Conservation (phyloP, 2,888 invertebrate species). For the Drosophila quasianomalipes region DNA sequence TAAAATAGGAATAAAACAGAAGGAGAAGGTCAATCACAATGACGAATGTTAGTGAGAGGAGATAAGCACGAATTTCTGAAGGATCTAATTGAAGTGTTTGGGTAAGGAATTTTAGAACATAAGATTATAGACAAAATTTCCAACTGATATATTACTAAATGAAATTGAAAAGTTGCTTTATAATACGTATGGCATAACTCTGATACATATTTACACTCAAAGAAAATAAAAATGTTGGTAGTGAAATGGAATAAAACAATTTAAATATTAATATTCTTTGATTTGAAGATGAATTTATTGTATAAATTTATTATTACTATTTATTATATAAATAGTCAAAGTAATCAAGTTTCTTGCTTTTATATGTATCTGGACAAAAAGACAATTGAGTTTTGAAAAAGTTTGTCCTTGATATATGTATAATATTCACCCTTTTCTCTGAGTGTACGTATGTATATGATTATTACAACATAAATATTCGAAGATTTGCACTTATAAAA, state of each 20-base stretch:
- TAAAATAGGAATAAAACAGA: not conserved
- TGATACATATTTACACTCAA: not conserved
- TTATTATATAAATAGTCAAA: too few species aligned
- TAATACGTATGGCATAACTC: not conserved
- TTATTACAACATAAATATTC: not conserved
- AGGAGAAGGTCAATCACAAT: slow-evolving; percentile 14
- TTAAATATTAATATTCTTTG: not conserved
- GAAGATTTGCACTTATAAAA: not conserved
- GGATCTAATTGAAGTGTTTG: not conserved
- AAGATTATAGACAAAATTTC: too few species aligned
- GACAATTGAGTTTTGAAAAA: not conserved
- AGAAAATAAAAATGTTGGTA: not conserved
- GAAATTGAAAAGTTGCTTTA: not conserved
- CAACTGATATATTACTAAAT: not conserved
- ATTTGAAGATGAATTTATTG: not conserved
- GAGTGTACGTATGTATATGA: not conserved
- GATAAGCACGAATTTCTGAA: slow-evolving; percentile 1
- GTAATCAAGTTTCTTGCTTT: not conserved
- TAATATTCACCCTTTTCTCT: not conserved
- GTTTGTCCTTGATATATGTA: not conserved
- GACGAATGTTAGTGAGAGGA: not conserved
- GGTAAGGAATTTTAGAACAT: not conserved
- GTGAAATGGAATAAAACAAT: not conserved
- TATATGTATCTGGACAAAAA: not conserved
- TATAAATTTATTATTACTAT: too few species aligned